A percentile compares a stretch with the other conserved stretches of the same genome.
Conservation (phyloP, 2,888 invertebrate genomes). For the Plebejus argus region DNA sequence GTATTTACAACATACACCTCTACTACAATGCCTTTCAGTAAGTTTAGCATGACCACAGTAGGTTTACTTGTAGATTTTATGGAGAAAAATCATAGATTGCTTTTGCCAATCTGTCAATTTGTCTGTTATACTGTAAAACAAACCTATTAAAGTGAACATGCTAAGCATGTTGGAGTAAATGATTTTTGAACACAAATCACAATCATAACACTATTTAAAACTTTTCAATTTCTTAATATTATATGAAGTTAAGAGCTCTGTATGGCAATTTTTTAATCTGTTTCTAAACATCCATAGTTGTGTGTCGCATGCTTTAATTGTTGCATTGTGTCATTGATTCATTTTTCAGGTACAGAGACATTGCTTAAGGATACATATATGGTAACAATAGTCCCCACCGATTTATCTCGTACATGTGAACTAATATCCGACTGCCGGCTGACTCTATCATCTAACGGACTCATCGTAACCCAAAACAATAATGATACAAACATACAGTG, state of each 20-base stretch:
- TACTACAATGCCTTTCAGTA: not conserved
- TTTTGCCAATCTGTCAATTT: no score
- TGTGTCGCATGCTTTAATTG: slow-evolving; percentile 13
- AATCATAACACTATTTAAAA: not conserved
- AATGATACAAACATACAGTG: slow-evolving; percentile 78
- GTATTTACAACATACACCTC: not conserved
- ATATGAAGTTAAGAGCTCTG: not conserved
- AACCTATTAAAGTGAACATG: not conserved
- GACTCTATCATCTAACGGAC: slow-evolving; percentile 75
- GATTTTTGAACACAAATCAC: not conserved
- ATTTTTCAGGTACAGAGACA: slow-evolving; percentile 71
- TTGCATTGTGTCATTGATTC: slow-evolving; percentile 47
- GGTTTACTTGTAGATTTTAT: no score
- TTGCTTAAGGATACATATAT: slow-evolving; percentile 76
- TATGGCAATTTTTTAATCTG: not conserved
- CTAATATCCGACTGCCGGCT: slow-evolving; percentile 81
- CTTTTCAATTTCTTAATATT: not conserved
- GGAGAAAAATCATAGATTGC: no score
- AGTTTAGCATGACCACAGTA: not conserved
- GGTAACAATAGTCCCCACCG: slow-evolving; percentile 83
- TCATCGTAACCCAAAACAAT: slow-evolving; percentile 75
- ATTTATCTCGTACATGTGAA: slow-evolving; percentile 82
- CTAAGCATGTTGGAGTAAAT: not conserved
- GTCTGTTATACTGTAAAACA: no score
- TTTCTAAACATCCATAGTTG: not conserved